Percentiles rank a stretch among this genome's conserved stretches.
These are phyloP conservation scores for Marisa cornuarietis DNA, from an alignment of 1,140 invertebrate genomes.

Conservation along the genomic window DNA sequence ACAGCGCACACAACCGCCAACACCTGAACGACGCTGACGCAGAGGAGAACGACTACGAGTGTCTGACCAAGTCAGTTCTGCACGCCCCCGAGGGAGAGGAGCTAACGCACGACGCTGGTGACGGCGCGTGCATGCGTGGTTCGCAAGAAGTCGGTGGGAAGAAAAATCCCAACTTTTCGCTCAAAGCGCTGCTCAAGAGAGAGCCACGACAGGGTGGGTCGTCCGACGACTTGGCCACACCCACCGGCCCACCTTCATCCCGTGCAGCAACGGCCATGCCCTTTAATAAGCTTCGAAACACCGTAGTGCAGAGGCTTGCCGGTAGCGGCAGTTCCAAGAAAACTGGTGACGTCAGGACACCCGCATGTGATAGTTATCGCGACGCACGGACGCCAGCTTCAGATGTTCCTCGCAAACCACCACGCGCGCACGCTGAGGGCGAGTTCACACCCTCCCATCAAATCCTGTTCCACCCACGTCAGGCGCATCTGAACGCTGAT, in stretches of 20 bases:
- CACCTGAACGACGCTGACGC: background rate
- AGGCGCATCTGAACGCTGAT: background rate
- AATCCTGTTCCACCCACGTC: conserved; percentile 3
- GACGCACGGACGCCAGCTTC: background rate
- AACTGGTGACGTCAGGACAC: background rate
- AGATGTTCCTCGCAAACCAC: background rate
- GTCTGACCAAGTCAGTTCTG: conserved; percentile 4
- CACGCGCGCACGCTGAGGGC: background rate
- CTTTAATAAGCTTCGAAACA: conserved; percentile 43
- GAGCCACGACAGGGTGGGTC: conserved; percentile 32
- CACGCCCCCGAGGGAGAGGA: background rate
- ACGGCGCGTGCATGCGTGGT: background rate
- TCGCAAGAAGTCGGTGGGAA: conserved; percentile 20
- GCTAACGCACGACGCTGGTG: background rate
- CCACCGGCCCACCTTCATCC: background rate
- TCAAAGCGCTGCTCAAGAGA: conserved; percentile 41
- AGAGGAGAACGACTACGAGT: conserved; percentile 17
- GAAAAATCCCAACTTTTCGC: conserved; percentile 31
- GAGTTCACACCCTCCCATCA: conserved; percentile 6
- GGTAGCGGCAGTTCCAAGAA: conserved; percentile 28
- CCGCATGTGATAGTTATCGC: no score
- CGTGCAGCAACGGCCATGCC: conserved; percentile 20
- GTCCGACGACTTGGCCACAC: conserved; percentile 18
- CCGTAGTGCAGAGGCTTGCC: conserved; percentile 46
- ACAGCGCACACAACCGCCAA: background rate